phyloP scores from a whole-genome alignment of 2,113 vertebrate genomes.

The Chionodraco myersi region DNA sequence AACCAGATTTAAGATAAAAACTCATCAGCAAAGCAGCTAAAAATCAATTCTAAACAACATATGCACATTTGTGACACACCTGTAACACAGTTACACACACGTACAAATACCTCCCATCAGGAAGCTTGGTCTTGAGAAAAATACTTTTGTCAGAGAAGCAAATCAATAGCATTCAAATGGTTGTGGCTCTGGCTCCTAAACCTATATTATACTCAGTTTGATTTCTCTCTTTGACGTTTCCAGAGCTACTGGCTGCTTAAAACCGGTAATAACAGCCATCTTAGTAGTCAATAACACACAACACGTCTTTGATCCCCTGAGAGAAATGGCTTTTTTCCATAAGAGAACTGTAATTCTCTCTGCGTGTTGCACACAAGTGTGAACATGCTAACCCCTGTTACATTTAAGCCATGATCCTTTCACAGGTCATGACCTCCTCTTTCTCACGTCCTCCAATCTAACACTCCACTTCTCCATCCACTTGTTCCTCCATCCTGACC shows the following conservation, averaged over 20 bases:
- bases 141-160: not conserved
- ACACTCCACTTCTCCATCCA: slow-evolving; percentile 12
- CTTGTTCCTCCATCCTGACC: slow-evolving; percentile 31
- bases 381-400: not conserved
- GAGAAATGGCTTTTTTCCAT: slow-evolving; percentile 9
- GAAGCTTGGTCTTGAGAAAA: not conserved
- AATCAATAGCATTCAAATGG: slow-evolving; percentile 24
- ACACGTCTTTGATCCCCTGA: not conserved
- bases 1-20: not conserved
- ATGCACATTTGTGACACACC: not conserved
- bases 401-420: not conserved
- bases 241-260: not conserved
- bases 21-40: not conserved
- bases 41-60: not conserved
- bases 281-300: slow-evolving; percentile 22
- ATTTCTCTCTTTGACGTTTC: slow-evolving; percentile 29
- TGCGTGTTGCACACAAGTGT: not conserved
- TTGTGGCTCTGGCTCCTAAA: not conserved
- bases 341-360: not conserved
- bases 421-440: slow-evolving; percentile 6
- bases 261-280: slow-evolving; percentile 12
- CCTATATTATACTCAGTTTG: not conserved
- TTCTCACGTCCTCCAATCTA: slow-evolving; percentile 11
- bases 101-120: not conserved
- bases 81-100: not conserved